These are phyloP conservation scores for Pseudococcus longispinus DNA, from an alignment of 2,888 invertebrate species.

Conservation along the genomic window DNA sequence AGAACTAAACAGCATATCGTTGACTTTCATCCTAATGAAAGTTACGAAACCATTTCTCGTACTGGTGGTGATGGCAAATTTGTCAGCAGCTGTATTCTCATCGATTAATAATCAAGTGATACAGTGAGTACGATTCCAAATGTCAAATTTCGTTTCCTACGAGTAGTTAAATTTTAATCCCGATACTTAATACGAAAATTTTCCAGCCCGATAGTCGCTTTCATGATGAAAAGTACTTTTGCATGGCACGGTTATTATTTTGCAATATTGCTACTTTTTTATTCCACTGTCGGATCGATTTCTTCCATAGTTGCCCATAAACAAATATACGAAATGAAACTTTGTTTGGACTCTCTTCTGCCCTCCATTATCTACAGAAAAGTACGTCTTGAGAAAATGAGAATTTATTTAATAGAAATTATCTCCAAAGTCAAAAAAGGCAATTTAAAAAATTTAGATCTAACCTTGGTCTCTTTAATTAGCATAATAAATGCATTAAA, in stretches of 20 bases:
- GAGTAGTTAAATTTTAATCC: not conserved
- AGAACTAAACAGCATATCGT: not conserved
- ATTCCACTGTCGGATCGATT: not conserved
- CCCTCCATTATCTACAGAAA: not conserved
- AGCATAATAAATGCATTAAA: not conserved
- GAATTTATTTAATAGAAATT: no score
- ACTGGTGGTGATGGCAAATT: not conserved
- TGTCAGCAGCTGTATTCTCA: not conserved
- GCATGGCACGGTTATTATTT: not conserved
- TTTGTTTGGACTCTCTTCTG: not conserved
- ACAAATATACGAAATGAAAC: not conserved
- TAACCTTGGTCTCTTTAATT: no score
- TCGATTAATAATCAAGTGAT: not conserved
- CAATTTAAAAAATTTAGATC: no score
- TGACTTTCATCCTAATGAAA: not conserved
- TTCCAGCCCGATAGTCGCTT: not conserved
- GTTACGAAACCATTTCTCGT: not conserved
- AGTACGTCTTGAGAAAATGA: not conserved
- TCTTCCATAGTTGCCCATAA: not conserved
- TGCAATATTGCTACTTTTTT: not conserved
- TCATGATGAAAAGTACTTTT: not conserved
- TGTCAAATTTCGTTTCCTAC: not conserved
- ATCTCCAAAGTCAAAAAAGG: no score
- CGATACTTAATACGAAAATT: not conserved
- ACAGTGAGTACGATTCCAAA: not conserved